Conservation (phyloP, 1,140 invertebrate species). For the Scaptomyza hsui region DNA sequence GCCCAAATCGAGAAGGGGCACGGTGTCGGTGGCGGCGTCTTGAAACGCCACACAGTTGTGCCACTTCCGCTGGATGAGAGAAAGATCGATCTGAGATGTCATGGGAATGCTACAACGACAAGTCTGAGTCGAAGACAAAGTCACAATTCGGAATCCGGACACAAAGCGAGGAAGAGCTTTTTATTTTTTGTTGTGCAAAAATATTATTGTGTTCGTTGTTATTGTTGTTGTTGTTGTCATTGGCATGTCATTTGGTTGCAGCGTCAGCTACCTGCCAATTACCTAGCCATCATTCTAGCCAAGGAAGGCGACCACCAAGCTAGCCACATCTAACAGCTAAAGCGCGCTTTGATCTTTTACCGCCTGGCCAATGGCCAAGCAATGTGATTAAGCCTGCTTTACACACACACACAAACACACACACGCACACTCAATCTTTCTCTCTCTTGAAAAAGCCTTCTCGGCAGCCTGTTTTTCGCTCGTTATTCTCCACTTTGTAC, state of each 20-base stretch:
- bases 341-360: constrained; percentile 70
- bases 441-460: constrained; percentile 18
- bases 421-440: not conserved
- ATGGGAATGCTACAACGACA: constrained; percentile 64
- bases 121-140: constrained; percentile 35
- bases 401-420: constrained; percentile 38
- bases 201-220: constrained; percentile 24
- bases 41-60: constrained; percentile 79
- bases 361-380: constrained; percentile 82
- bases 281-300: constrained; percentile 68
- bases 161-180: constrained; percentile 69
- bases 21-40: constrained; percentile 57
- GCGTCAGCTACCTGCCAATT: constrained; percentile 77
- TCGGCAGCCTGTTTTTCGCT: constrained; percentile 72
- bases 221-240: constrained; percentile 38
- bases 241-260: constrained; percentile 74
- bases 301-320: constrained; percentile 71
- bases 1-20: constrained; percentile 41
- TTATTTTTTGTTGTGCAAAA: constrained; percentile 21
- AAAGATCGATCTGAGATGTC: constrained; percentile 52
- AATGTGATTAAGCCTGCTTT: constrained; percentile 82
- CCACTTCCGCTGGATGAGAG: constrained; percentile 70
- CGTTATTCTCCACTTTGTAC: constrained; percentile 82
- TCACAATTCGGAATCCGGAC: constrained; percentile 55
- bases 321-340: constrained; percentile 75